A percentile compares a stretch with the other conserved stretches of the same genome.
Conservation (phyloP, 2,888 invertebrate species). For the Phasia obesa region DNA sequence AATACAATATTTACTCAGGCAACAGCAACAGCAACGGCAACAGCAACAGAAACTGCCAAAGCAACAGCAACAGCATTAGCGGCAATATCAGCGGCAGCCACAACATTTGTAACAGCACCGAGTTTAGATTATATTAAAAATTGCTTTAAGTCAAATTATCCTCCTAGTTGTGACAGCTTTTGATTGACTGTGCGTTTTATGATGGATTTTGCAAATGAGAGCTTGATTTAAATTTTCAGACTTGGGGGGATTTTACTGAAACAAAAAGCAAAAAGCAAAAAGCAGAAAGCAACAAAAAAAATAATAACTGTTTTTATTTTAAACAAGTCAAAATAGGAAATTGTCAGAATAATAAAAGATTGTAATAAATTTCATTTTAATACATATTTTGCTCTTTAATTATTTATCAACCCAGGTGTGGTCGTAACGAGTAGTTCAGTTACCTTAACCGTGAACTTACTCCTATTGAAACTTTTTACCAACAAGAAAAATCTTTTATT, state of each 20-base stretch:
- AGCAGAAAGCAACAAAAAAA: background rate
- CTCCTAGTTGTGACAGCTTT: conserved; percentile 78
- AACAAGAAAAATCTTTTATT: no score
- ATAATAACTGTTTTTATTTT: conserved; percentile 21
- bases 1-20: background rate
- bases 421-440: background rate
- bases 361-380: conserved; percentile 18
- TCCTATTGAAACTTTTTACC: background rate
- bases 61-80: no score
- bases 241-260: conserved; percentile 20
- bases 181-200: conserved; percentile 64
- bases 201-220: conserved; percentile 63
- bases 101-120: conserved; percentile 59
- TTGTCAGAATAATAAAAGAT: conserved; percentile 10
- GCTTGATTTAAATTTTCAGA: conserved; percentile 29
- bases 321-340: conserved; percentile 20
- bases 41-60: background rate
- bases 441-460: background rate
- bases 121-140: conserved; percentile 62
- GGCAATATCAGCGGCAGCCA: background rate
- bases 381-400: background rate
- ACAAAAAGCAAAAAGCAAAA: no score
- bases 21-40: background rate
- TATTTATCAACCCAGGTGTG: background rate
- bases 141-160: conserved; percentile 79